Conservation (phyloP, 2,888 invertebrate species). For the Heliconius ethilla region DNA sequence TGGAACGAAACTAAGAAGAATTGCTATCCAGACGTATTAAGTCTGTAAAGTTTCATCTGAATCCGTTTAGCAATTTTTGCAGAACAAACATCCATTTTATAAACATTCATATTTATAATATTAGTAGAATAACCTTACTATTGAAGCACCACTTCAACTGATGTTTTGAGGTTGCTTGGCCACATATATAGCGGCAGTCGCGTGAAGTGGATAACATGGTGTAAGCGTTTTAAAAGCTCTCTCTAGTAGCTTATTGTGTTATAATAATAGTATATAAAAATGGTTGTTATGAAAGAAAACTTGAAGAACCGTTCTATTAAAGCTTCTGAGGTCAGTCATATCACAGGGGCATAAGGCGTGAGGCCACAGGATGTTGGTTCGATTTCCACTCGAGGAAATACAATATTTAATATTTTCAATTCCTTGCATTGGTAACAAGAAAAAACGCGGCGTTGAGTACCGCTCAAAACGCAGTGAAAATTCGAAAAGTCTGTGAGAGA, state of each 20-base stretch:
- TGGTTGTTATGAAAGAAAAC: neutral
- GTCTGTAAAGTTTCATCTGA: too few relatives aligned
- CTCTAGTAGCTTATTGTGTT: neutral
- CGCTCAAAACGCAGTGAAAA: neutral
- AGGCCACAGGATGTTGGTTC: neutral
- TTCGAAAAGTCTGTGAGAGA: neutral
- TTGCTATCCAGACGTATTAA: too few relatives aligned
- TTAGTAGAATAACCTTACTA: neutral
- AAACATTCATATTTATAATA: too few relatives aligned
- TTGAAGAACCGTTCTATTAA: neutral
- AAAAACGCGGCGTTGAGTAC: neutral
- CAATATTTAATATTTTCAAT: neutral
- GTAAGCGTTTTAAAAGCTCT: constrained; percentile 3
- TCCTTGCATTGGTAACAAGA: neutral
- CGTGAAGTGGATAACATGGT: constrained; percentile 1
- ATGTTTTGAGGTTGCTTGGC: neutral
- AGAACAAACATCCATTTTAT: too few relatives aligned
- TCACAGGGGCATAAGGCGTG: too few relatives aligned
- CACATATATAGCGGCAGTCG: neutral
- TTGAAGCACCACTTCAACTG: neutral
- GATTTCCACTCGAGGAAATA: neutral
- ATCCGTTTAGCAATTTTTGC: too few relatives aligned
- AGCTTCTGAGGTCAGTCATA: neutral
- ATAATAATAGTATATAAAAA: neutral
- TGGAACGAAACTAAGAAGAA: too few relatives aligned